phyloP scores from a whole-genome alignment of 2,888 invertebrate genomes.

The Ormyrus labotus region DNA sequence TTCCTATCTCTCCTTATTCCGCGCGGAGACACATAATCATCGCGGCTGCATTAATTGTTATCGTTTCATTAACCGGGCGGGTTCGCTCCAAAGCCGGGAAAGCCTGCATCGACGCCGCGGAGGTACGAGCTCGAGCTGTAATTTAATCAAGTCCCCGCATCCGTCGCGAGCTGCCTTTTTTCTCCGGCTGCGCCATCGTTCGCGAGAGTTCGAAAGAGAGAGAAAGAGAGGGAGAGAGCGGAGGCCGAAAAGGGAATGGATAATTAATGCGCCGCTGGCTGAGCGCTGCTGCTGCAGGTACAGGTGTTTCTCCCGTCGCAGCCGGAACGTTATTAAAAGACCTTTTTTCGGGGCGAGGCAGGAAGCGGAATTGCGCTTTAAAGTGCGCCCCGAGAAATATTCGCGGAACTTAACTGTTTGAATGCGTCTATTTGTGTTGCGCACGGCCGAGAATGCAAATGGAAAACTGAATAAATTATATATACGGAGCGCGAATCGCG shows the following conservation, averaged over 20 bases:
- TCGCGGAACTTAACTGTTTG: too few species aligned
- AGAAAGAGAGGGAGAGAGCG: background rate
- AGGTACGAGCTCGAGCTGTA: background rate
- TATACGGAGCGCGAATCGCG: too few species aligned
- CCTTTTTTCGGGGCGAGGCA: slow-evolving; percentile 1
- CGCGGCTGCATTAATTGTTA: slow-evolving; percentile 41
- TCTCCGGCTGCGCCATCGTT: background rate
- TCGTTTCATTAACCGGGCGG: slow-evolving; percentile 41
- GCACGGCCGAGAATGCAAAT: too few species aligned
- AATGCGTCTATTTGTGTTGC: too few species aligned
- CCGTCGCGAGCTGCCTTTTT: slow-evolving; percentile 8
- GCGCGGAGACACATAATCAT: slow-evolving; percentile 11
- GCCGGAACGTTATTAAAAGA: background rate
- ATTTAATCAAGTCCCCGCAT: slow-evolving; percentile 42
- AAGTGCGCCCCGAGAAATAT: background rate
- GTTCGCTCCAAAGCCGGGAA: slow-evolving; percentile 5
- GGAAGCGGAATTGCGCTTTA: slow-evolving; percentile 5
- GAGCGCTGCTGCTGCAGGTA: background rate
- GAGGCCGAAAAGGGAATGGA: background rate
- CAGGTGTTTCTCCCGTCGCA: slow-evolving; percentile 9
- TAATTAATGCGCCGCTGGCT: slow-evolving; percentile 34
- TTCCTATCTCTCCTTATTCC: background rate
- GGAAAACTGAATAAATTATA: too few species aligned
- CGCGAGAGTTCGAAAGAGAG: background rate
- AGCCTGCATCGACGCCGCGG: too few species aligned